Conservation (phyloP, 1,140 invertebrate species). For the Drosophila navojoa region DNA sequence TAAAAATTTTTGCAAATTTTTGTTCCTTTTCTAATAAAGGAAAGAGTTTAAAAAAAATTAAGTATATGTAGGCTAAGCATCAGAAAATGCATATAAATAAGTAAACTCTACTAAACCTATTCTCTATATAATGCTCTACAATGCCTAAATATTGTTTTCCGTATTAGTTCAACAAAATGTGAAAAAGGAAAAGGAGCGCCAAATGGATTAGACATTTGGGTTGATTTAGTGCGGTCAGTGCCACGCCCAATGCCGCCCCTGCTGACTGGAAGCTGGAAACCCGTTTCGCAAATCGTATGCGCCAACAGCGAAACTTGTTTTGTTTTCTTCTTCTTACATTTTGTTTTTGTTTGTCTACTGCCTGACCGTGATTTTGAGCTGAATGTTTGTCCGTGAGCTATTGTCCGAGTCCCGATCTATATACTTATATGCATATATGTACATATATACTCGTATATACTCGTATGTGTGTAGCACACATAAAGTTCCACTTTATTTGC, state of each 20-base stretch:
- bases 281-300: constrained; percentile 69
- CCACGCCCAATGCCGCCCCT: constrained; percentile 62
- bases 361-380: constrained; percentile 73
- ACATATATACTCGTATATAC: not conserved
- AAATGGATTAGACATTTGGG: constrained; percentile 41
- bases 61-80: no score
- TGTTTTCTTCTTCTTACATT: constrained; percentile 5
- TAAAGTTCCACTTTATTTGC: constrained; percentile 65
- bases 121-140: no score
- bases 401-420: constrained; percentile 52
- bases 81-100: no score
- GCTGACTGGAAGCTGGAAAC: constrained; percentile 38
- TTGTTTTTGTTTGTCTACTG: constrained; percentile 39
- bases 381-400: constrained; percentile 59
- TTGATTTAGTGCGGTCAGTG: constrained; percentile 65
- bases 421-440: not conserved
- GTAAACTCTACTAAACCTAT: no score
- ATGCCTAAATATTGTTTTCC: not conserved
- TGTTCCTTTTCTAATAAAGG: no score
- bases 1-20: no score
- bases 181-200: constrained; percentile 14
- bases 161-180: constrained; percentile 8
- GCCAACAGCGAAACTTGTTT: constrained; percentile 57
- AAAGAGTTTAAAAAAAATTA: no score
- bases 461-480: constrained; percentile 22